Conservation (phyloP, 1,140 invertebrate genomes). For the Cotesia chilonis region DNA sequence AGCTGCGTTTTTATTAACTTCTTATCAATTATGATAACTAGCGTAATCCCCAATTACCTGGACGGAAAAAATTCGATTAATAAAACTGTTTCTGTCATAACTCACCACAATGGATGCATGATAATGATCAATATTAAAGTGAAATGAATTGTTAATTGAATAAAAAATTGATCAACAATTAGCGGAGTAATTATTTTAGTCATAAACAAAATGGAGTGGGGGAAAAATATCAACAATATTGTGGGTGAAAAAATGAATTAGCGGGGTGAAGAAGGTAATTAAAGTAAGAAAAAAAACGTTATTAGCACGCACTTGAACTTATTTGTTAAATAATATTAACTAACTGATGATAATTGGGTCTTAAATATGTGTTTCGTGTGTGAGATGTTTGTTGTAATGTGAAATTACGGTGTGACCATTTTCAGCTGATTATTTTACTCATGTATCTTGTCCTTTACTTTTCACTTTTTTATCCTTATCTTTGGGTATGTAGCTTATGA, state of each 20-base stretch:
- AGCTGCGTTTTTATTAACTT: slow-evolving; percentile 28
- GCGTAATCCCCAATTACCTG: not conserved
- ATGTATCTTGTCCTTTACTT: not conserved
- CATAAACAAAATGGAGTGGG: too few relatives aligned
- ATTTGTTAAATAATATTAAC: too few relatives aligned
- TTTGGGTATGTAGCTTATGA: not conserved
- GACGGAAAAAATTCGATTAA: not conserved
- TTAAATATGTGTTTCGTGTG: not conserved
- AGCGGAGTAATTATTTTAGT: too few relatives aligned
- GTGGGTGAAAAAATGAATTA: too few relatives aligned
- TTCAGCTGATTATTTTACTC: slow-evolving; percentile 9
- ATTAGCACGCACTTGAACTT: too few relatives aligned
- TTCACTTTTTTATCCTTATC: not conserved
- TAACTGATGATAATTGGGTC: not conserved
- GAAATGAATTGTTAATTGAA: too few relatives aligned
- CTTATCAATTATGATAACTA: not conserved
- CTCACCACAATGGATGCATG: too few relatives aligned
- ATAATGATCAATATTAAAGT: too few relatives aligned
- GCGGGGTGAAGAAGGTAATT: too few relatives aligned
- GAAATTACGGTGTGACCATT: slow-evolving; percentile 4
- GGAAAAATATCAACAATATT: too few relatives aligned
- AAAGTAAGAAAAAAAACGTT: too few relatives aligned
- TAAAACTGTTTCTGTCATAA: not conserved
- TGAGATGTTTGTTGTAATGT: not conserved
- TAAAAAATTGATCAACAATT: too few relatives aligned